These are phyloP conservation scores for Ornithorhynchus anatinus DNA, from an alignment of 2,113 vertebrate genomes.

Conservation along the genomic window DNA sequence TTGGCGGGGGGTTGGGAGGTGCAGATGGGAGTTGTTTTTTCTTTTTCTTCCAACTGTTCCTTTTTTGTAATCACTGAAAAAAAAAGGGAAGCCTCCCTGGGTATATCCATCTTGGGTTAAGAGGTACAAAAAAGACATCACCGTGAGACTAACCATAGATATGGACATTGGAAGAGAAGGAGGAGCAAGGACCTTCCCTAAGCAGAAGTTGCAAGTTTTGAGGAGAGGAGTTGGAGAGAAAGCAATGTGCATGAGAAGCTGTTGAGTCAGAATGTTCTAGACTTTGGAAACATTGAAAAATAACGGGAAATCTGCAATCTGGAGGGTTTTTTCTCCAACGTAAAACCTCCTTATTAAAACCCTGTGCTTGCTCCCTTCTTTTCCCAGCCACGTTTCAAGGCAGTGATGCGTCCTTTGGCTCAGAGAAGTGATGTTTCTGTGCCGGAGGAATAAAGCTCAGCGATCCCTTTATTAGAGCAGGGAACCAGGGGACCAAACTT, in stretches of 20 bases:
- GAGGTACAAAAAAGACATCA: neutral
- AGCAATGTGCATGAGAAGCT: neutral
- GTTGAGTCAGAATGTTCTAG: no score
- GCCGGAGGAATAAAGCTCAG: no score
- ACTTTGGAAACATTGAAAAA: no score
- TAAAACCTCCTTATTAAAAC: neutral
- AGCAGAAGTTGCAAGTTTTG: neutral
- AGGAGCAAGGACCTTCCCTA: neutral
- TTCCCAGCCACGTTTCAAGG: neutral
- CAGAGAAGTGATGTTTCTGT: no score
- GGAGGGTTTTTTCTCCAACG: no score
- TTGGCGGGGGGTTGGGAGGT: fast-evolving
- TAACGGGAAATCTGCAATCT: no score
- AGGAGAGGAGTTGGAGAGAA: neutral
- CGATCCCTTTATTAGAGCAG: neutral
- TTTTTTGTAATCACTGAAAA: neutral
- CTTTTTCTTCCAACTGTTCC: neutral
- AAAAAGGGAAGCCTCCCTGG: neutral
- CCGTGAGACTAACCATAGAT: neutral
- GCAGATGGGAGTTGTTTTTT: neutral
- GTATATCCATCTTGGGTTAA: neutral
- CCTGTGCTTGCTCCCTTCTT: neutral
- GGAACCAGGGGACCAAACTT: neutral
- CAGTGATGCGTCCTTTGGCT: neutral
- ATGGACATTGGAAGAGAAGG: neutral